Evolutionary conservation across 2,113 vertebrate species (phyloP).

Genomic region (Erythrolamprus reginae): DNA sequence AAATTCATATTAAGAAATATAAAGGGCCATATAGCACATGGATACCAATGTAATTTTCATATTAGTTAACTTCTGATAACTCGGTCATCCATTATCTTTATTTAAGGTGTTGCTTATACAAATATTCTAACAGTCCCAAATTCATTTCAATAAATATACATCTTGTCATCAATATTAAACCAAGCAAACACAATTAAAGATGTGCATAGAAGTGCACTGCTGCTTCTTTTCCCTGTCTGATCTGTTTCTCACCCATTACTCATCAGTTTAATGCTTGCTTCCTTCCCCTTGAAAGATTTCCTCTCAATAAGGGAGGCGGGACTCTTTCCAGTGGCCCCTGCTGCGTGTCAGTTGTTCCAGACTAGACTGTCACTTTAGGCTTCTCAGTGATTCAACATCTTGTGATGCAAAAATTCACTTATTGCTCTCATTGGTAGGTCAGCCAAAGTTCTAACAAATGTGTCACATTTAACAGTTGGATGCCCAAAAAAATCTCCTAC

Average conservation of each 20-base stretch:
- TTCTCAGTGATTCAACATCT: slow-evolving; percentile 27
- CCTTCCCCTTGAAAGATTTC: slow-evolving; percentile 55
- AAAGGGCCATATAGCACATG: background rate
- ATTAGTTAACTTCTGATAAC: background rate
- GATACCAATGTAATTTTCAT: background rate
- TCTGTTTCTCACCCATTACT: slow-evolving; percentile 26
- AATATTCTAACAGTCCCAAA: background rate
- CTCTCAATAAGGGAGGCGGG: slow-evolving; percentile 35
- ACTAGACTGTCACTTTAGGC: slow-evolving; percentile 42
- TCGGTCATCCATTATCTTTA: background rate
- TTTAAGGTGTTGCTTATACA: background rate
- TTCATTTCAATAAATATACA: background rate
- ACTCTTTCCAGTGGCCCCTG: slow-evolving; percentile 50
- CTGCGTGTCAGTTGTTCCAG: slow-evolving; percentile 48
- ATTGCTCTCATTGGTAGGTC: slow-evolving; percentile 20
- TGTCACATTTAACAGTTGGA: slow-evolving; percentile 17
- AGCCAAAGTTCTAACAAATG: slow-evolving; percentile 9
- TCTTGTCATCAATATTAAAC: slow-evolving; percentile 8
- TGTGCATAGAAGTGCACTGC: slow-evolving; percentile 20
- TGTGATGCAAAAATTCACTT: slow-evolving; percentile 23
- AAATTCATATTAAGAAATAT: background rate
- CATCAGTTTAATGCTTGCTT: slow-evolving; percentile 46
- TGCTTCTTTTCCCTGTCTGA: slow-evolving; percentile 19
- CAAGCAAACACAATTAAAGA: slow-evolving; percentile 34
- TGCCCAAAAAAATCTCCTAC: slow-evolving; percentile 12